These are phyloP conservation scores for Mystacornis crossleyi DNA, from an alignment of 2,113 vertebrate genomes.

Conservation along the genomic window DNA sequence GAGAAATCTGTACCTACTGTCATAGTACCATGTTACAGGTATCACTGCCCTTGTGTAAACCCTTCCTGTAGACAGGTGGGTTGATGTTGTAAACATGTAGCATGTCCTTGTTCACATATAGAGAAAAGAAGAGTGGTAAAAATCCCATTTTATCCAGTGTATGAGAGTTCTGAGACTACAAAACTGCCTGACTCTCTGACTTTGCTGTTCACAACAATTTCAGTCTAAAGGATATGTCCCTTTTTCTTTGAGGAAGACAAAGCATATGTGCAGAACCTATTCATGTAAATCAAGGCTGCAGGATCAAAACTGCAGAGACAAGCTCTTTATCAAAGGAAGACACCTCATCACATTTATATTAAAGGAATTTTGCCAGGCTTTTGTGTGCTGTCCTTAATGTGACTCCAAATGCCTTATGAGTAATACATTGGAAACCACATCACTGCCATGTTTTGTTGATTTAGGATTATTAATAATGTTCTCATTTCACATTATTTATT, in stretches of 20 bases:
- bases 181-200: neutral
- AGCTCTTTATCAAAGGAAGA: neutral
- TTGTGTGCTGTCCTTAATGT: neutral
- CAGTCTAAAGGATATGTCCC: neutral
- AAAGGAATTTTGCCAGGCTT: neutral
- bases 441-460: neutral
- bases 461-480: neutral
- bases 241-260: neutral
- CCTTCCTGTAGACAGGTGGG: neutral
- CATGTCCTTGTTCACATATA: neutral
- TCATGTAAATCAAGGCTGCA: neutral
- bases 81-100: neutral
- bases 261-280: neutral
- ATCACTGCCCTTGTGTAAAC: neutral
- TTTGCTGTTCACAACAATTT: rapidly evolving
- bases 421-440: neutral
- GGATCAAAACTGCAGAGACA: neutral
- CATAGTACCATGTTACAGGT: neutral
- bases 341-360: neutral
- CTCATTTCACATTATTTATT: slow-evolving; percentile 9
- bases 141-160: neutral
- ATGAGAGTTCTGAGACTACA: neutral
- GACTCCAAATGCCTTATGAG: neutral
- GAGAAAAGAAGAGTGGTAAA: neutral
- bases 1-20: neutral